Conservation (phyloP, 2,797 vertebrate species). For the Tenualosa thibaudeaui region DNA sequence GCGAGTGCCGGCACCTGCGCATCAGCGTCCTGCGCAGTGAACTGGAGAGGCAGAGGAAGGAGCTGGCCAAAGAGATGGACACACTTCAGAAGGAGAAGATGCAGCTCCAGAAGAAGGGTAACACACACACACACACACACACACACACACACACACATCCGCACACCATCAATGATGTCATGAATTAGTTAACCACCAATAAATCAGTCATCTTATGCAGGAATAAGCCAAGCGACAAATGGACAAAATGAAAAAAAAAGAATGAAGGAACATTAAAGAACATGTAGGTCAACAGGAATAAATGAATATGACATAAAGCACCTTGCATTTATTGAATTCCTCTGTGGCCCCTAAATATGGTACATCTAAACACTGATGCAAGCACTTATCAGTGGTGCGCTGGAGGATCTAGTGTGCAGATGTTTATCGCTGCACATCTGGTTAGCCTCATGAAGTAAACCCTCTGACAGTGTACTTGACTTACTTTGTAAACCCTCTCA, state of each 20-base stretch:
- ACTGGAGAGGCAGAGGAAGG: conserved; percentile 91
- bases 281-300: no score
- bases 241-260: background rate
- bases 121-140: background rate
- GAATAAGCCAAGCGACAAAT: background rate
- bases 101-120: conserved; percentile 85
- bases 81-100: conserved; percentile 82
- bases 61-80: conserved; percentile 85
- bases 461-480: background rate
- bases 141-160: background rate
- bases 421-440: background rate
- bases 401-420: background rate
- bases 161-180: background rate
- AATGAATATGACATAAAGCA: no score
- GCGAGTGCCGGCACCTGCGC: conserved; percentile 91
- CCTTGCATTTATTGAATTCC: background rate
- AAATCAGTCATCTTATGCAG: background rate
- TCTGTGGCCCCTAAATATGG: background rate
- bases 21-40: conserved; percentile 90
- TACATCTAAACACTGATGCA: background rate
- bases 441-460: background rate
- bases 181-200: background rate
- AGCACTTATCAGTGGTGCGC: background rate
- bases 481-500: no score
- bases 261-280: background rate